A percentile compares a stretch with the other conserved stretches of the same genome.
Evolutionary conservation across 2,888 invertebrate species (phyloP).

Genomic region (Myathropa florea): DNA sequence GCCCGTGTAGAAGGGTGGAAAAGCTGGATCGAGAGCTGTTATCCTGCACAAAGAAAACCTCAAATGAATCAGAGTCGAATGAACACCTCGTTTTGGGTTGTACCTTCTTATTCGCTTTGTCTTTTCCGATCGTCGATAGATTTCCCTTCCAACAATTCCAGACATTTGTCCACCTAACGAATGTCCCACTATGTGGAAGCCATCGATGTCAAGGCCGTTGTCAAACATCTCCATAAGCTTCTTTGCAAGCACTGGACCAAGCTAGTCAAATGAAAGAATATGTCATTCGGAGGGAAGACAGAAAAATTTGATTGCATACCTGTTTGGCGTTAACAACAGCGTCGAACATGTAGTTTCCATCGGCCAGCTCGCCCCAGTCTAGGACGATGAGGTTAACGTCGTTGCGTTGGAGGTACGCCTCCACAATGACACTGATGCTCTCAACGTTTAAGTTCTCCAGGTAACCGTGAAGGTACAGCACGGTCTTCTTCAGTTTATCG

Average conservation of each 20-base stretch:
- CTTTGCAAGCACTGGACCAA: slow-evolving; percentile 77
- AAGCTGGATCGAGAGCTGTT: slow-evolving; percentile 84
- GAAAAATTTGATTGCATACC: slow-evolving; percentile 51
- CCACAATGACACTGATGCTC: slow-evolving; percentile 82
- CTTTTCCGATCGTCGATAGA: slow-evolving; percentile 72
- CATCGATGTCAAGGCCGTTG: slow-evolving; percentile 76
- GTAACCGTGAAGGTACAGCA: slow-evolving; percentile 84
- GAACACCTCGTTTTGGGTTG: neutral
- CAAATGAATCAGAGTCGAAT: neutral
- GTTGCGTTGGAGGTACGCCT: slow-evolving; percentile 77
- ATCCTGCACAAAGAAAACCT: slow-evolving; percentile 78
- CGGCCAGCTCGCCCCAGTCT: slow-evolving; percentile 79
- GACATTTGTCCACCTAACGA: slow-evolving; percentile 79
- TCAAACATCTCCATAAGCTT: slow-evolving; percentile 76
- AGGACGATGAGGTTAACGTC: slow-evolving; percentile 78
- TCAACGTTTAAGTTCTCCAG: slow-evolving; percentile 83
- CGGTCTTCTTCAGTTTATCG: slow-evolving; percentile 81
- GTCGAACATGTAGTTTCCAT: slow-evolving; percentile 79
- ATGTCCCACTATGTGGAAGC: slow-evolving; percentile 79
- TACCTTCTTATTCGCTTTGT: slow-evolving; percentile 73
- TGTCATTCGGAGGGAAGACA: neutral
- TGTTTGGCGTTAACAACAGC: slow-evolving; percentile 78
- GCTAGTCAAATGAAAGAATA: slow-evolving; percentile 33
- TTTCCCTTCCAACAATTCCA: slow-evolving; percentile 77
- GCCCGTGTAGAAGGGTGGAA: slow-evolving; percentile 82